phyloP scores from a whole-genome alignment of 2,888 invertebrate species.

The Anthoptus insignis region DNA sequence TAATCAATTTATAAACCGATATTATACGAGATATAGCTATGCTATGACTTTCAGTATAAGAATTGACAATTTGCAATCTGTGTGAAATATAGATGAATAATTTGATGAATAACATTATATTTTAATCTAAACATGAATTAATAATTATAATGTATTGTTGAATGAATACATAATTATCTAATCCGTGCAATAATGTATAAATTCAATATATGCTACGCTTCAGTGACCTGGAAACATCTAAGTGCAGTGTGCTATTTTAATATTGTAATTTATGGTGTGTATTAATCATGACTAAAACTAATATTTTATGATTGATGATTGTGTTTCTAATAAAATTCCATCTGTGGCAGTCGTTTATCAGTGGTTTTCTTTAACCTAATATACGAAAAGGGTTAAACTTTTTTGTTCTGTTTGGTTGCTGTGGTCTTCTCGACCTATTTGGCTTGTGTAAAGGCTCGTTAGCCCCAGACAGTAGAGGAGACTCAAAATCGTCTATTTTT shows the following conservation, averaged over 20 bases:
- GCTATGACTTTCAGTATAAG: conserved; percentile 51
- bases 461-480: conserved; percentile 78
- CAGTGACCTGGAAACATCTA: conserved; percentile 58
- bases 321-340: conserved; percentile 53
- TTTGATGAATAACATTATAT: conserved; percentile 4
- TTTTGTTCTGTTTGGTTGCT: conserved; percentile 65
- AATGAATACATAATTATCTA: conserved; percentile 16
- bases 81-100: conserved; percentile 31
- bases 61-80: conserved; percentile 63
- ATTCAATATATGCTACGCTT: conserved; percentile 10
- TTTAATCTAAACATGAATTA: background rate
- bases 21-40: conserved; percentile 50
- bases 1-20: conserved; percentile 30
- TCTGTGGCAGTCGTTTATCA: conserved; percentile 59
- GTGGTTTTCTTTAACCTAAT: conserved; percentile 67
- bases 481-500: conserved; percentile 72
- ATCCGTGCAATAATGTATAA: conserved; percentile 19
- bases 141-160: background rate
- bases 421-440: conserved; percentile 73
- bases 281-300: conserved; percentile 56
- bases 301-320: conserved; percentile 58
- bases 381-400: conserved; percentile 83
- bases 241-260: conserved; percentile 80
- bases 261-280: conserved; percentile 60
- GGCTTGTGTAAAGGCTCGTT: conserved; percentile 77